A percentile compares a stretch with the other conserved stretches of the same genome.
Conservation (phyloP, 2,797 vertebrate species). For the Hydrophis major region DNA sequence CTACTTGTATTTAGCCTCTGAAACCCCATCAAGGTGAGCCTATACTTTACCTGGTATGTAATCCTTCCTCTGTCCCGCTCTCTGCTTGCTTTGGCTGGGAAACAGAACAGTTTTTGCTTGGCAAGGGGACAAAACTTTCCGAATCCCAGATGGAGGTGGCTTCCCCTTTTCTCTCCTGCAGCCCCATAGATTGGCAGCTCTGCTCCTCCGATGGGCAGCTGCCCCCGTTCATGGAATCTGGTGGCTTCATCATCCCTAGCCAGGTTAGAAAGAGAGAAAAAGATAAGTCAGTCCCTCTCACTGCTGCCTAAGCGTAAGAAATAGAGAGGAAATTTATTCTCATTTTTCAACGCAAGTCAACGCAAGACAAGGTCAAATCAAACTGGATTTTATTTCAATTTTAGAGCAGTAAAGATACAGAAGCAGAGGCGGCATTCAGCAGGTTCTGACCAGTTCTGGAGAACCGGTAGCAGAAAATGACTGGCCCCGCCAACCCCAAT, state of each 20-base stretch:
- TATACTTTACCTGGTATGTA: slow-evolving; percentile 78
- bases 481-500: too few relatives aligned
- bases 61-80: slow-evolving; percentile 69
- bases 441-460: too few relatives aligned
- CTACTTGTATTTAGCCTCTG: not conserved
- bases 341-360: not conserved
- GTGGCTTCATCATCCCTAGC: slow-evolving; percentile 90
- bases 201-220: slow-evolving; percentile 83
- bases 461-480: too few relatives aligned
- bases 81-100: slow-evolving; percentile 86
- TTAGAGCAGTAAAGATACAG: too few relatives aligned
- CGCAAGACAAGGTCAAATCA: not conserved
- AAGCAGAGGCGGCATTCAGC: too few relatives aligned
- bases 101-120: slow-evolving; percentile 85
- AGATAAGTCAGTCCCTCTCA: not conserved
- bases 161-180: slow-evolving; percentile 86
- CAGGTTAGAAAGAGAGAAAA: slow-evolving; percentile 16
- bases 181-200: slow-evolving; percentile 78
- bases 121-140: slow-evolving; percentile 82
- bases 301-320: not conserved
- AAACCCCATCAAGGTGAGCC: not conserved
- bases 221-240: slow-evolving; percentile 82
- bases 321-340: too few relatives aligned
- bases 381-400: not conserved
- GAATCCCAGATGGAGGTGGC: slow-evolving; percentile 86